These are phyloP conservation scores for Ianthella basta DNA, from an alignment of 37 sponge, comb jelly and placozoan genomes.

Conservation along the genomic window DNA sequence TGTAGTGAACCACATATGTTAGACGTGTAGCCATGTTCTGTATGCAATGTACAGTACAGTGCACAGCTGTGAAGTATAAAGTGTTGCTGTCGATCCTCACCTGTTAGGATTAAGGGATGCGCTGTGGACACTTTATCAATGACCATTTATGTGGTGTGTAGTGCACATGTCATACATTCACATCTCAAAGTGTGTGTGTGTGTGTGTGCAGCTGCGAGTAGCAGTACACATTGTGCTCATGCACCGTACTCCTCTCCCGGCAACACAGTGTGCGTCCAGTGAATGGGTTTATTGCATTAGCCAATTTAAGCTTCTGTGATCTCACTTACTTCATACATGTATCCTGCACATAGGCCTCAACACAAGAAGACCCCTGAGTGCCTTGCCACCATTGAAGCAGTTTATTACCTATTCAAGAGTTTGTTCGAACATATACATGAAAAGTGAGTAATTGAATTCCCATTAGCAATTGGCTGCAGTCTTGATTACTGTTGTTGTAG, in stretches of 20 bases:
- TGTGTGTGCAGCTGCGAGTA: neutral
- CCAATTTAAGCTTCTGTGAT: too few relatives aligned
- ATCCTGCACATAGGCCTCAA: slow-evolving; percentile 27
- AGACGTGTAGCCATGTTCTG: too few relatives aligned
- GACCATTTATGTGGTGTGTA: too few relatives aligned
- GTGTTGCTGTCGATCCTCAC: too few relatives aligned
- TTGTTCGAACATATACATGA: slow-evolving; percentile 11
- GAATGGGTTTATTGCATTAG: too few relatives aligned
- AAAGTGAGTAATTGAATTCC: slow-evolving; percentile 1
- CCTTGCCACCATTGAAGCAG: slow-evolving; percentile 80
- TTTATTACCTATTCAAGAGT: slow-evolving; percentile 67
- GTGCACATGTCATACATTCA: too few relatives aligned
- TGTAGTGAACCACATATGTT: too few relatives aligned
- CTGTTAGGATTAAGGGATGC: too few relatives aligned
- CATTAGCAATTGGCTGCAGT: neutral
- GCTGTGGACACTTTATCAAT: too few relatives aligned
- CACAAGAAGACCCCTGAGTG: slow-evolving; percentile 17
- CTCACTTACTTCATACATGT: too few relatives aligned
- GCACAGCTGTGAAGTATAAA: too few relatives aligned
- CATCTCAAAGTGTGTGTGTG: slow-evolving; percentile 22
- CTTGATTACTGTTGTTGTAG: neutral
- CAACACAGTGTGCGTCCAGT: neutral
- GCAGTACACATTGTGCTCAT: neutral
- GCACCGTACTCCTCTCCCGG: neutral
- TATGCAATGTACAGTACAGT: too few relatives aligned